Evolutionary conservation across 2,888 invertebrate species (phyloP).

Genomic region (Limenitis camilla): DNA sequence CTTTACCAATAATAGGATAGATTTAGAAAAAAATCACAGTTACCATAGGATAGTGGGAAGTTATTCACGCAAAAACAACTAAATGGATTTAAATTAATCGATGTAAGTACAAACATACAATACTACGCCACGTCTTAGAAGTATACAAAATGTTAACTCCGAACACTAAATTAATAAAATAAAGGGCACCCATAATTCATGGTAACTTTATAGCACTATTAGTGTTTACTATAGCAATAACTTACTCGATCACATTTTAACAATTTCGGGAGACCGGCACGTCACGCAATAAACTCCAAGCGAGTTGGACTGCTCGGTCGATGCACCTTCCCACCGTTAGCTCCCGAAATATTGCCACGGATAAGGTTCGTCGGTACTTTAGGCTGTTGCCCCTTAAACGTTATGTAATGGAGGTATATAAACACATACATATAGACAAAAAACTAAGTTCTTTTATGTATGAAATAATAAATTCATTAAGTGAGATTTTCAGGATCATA

Average conservation of each 20-base stretch:
- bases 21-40: too few species aligned
- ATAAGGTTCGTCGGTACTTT: slow-evolving; percentile 34
- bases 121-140: too few species aligned
- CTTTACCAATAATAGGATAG: too few species aligned
- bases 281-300: slow-evolving; percentile 46
- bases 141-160: too few species aligned
- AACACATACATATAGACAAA: neutral
- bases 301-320: slow-evolving; percentile 51
- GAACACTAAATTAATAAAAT: too few species aligned
- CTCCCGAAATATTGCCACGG: slow-evolving; percentile 68
- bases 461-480: too few species aligned
- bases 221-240: neutral
- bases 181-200: too few species aligned
- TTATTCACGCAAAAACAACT: too few species aligned
- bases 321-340: slow-evolving; percentile 59
- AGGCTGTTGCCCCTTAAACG: slow-evolving; percentile 34
- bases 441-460: neutral
- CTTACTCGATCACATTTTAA: slow-evolving; percentile 28
- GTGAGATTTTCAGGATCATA: too few species aligned
- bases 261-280: slow-evolving; percentile 34
- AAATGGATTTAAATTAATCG: too few species aligned
- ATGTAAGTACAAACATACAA: too few species aligned
- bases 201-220: neutral
- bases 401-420: slow-evolving; percentile 13
- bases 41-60: too few species aligned